Conservation (phyloP, 2,797 vertebrate genomes). For the Bradypodion pumilum region DNA sequence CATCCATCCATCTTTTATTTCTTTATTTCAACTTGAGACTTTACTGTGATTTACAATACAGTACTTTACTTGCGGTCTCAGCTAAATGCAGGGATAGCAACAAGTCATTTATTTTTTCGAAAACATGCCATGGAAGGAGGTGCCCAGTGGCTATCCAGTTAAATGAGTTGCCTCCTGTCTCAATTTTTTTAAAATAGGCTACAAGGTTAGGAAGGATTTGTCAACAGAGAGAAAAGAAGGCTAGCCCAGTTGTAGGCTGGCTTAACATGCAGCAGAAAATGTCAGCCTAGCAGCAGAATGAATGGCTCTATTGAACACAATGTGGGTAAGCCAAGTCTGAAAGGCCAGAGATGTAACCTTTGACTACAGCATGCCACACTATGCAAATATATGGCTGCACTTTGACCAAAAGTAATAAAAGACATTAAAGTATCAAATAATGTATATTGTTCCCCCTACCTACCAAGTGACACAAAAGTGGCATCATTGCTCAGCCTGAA, state of each 20-base stretch:
- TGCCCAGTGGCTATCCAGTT: too few species aligned
- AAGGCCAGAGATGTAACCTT: neutral
- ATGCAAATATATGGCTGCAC: neutral
- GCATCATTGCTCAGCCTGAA: neutral
- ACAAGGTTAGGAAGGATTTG: neutral
- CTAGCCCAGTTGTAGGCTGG: neutral
- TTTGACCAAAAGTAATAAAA: neutral
- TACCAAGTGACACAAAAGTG: neutral
- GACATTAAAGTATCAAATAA: neutral
- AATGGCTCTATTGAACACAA: neutral
- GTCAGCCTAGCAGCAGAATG: neutral
- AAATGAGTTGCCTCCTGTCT: neutral
- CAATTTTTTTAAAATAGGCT: neutral
- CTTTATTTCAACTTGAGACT: neutral
- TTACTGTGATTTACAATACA: neutral
- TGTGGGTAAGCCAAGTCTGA: neutral
- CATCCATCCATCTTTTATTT: neutral
- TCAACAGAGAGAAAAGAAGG: neutral
- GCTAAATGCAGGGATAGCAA: neutral
- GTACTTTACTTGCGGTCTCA: neutral
- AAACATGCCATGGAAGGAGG: neutral
- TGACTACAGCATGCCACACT: neutral
- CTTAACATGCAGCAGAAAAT: neutral
- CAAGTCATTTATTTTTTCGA: neutral
- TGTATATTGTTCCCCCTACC: neutral